phyloP scores from a whole-genome alignment of 2,888 invertebrate species.

The Archaeoteleia sp. region DNA sequence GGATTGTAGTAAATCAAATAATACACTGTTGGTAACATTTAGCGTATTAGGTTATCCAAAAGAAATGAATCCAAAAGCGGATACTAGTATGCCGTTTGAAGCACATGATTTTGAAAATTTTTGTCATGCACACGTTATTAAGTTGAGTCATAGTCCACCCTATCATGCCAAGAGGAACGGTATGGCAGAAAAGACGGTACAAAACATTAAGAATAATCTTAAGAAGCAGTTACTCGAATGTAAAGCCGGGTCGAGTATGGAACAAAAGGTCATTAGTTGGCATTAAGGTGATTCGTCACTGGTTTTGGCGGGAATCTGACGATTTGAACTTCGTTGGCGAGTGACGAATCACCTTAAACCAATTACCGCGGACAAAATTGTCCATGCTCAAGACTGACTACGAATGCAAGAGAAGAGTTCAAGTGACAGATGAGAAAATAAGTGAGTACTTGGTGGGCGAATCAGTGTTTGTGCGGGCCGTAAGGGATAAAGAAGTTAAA shows the following conservation, averaged over 20 bases:
- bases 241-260: constrained; percentile 15
- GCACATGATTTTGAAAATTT: constrained; percentile 22
- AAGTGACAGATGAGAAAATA: neutral
- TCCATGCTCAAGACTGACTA: constrained; percentile 28
- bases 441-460: neutral
- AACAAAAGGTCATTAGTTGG: constrained; percentile 16
- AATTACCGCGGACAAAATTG: constrained; percentile 27
- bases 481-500: constrained; percentile 22
- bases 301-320: too few species aligned
- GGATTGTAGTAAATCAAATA: too few species aligned
- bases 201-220: constrained; percentile 48
- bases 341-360: too few species aligned
- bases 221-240: constrained; percentile 43
- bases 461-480: constrained; percentile 9
- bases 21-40: constrained; percentile 37
- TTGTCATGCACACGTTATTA: constrained; percentile 18
- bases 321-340: too few species aligned
- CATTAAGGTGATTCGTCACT: too few species aligned
- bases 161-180: constrained; percentile 58
- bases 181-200: constrained; percentile 51
- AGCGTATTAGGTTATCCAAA: constrained; percentile 38
- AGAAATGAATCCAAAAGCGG: constrained; percentile 30
- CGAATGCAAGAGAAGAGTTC: neutral
- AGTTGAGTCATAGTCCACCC: constrained; percentile 50
- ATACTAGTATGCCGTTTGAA: constrained; percentile 38